Evolutionary conservation across 2,113 vertebrate species (phyloP).

Genomic region (Zosterops lateralis): DNA sequence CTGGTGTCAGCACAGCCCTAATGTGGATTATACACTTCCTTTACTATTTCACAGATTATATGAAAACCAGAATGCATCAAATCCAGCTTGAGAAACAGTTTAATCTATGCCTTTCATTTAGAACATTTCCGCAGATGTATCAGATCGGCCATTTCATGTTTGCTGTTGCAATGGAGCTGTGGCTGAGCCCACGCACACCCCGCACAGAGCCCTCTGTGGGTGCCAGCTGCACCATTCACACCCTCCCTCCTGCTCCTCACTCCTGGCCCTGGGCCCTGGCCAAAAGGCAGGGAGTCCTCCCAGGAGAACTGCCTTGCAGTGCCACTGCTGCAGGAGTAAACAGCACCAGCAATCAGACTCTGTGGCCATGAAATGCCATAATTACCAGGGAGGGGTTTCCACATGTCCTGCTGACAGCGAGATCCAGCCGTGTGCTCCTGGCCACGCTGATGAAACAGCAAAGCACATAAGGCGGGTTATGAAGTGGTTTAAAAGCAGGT

Average conservation of each 20-base stretch:
- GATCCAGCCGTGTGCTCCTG: not conserved
- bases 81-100: not conserved
- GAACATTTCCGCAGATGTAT: not conserved
- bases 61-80: not conserved
- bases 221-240: not conserved
- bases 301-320: not conserved
- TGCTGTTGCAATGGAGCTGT: not conserved
- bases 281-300: not conserved
- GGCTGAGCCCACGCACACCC: not conserved
- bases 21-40: not conserved
- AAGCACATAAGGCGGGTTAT: not conserved
- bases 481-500: no score
- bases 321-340: not conserved
- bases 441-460: not conserved
- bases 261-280: not conserved
- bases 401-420: not conserved
- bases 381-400: not conserved
- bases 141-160: not conserved
- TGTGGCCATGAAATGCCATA: not conserved
- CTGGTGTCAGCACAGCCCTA: not conserved
- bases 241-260: accelerated
- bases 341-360: not conserved
- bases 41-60: not conserved
- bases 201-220: not conserved
- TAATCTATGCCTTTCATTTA: not conserved